A percentile compares a stretch with the other conserved stretches of the same genome.
Evolutionary conservation across 2,113 vertebrate species (phyloP).

Genomic region (Marmota monax): DNA sequence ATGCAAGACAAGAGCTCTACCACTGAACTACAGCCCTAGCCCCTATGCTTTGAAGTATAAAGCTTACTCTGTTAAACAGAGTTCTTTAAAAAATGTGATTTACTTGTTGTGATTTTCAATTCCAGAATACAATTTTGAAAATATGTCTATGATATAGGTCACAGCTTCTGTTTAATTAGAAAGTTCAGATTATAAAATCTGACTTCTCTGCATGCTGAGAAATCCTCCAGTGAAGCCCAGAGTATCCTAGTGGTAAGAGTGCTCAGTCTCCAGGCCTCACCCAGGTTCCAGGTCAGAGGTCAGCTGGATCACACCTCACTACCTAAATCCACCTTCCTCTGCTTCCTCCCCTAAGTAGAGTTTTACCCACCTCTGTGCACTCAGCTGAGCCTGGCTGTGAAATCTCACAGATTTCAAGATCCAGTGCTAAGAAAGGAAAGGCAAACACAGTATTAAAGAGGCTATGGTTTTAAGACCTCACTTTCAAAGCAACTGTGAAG

Average conservation of each 20-base stretch:
- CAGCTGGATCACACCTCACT: background rate
- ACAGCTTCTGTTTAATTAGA: background rate
- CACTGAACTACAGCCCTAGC: too few species aligned
- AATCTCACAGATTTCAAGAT: background rate
- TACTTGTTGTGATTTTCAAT: background rate
- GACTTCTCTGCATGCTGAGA: background rate
- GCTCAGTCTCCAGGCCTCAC: background rate
- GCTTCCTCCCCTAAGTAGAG: background rate
- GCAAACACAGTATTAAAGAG: background rate
- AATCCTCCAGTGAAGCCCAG: background rate
- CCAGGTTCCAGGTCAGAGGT: constrained; percentile 14
- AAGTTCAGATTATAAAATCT: background rate
- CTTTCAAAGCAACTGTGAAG: constrained; percentile 79
- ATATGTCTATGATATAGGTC: background rate
- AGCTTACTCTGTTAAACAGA: background rate
- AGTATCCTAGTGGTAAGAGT: background rate
- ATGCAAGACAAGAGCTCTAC: too few species aligned
- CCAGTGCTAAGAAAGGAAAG: constrained; percentile 51
- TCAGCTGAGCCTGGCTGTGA: background rate
- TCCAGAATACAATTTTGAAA: background rate
- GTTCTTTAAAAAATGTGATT: background rate
- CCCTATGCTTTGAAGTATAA: background rate
- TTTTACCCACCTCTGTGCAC: background rate
- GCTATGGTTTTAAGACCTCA: constrained; percentile 58
- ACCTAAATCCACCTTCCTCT: background rate